These are phyloP conservation scores for Harpalus rufipes DNA, from an alignment of 2,888 invertebrate species.

Conservation along the genomic window DNA sequence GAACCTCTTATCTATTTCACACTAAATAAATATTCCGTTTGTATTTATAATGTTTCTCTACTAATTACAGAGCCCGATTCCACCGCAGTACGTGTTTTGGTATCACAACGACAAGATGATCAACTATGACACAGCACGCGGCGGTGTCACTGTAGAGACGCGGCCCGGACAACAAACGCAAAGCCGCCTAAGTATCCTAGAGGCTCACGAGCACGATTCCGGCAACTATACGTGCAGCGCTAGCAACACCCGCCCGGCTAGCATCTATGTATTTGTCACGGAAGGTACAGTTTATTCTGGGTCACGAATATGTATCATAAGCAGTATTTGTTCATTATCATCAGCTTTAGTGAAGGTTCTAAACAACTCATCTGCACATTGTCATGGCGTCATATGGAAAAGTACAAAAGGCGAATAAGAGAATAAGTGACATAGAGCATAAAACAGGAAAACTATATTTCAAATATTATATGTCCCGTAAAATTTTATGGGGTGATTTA, in stretches of 20 bases:
- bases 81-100: conserved; percentile 97
- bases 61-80: conserved; percentile 90
- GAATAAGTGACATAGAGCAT: too few relatives aligned
- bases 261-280: conserved; percentile 93
- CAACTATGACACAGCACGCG: conserved; percentile 92
- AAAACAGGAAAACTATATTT: too few relatives aligned
- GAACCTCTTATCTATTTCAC: too few relatives aligned
- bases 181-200: conserved; percentile 90
- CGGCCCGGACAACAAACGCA: conserved; percentile 91
- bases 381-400: too few relatives aligned
- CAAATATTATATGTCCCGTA: too few relatives aligned
- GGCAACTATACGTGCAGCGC: conserved; percentile 96
- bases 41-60: neutral
- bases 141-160: conserved; percentile 89
- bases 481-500: too few relatives aligned
- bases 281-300: conserved; percentile 83
- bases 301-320: too few relatives aligned
- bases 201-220: conserved; percentile 90
- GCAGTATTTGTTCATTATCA: too few relatives aligned
- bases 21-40: too few relatives aligned
- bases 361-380: too few relatives aligned
- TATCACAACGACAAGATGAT: conserved; percentile 96
- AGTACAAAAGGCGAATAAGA: too few relatives aligned
- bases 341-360: too few relatives aligned
- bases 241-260: conserved; percentile 93